These are phyloP conservation scores for Palythoa grandis DNA, from an alignment of 92 coral and sea anemone genomes.

Conservation along the genomic window DNA sequence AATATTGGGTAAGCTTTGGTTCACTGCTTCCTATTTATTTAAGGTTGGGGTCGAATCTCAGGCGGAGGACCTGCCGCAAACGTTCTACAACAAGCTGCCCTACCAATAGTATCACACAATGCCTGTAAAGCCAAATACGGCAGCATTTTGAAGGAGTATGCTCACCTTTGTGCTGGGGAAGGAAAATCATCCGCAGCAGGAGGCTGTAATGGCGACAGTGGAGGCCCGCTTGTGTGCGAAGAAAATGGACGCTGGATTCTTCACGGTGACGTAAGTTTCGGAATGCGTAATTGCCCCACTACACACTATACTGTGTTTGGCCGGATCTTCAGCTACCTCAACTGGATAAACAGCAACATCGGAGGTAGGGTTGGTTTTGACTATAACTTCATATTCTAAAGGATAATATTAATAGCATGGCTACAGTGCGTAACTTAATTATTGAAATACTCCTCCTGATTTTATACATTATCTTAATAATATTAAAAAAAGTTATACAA, in stretches of 20 bases:
- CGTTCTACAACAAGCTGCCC: constrained; percentile 9
- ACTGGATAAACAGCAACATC: too few species aligned
- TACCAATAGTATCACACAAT: background rate
- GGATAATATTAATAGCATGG: too few species aligned
- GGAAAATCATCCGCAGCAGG: constrained; percentile 16
- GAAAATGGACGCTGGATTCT: constrained; percentile 33
- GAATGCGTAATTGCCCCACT: constrained; percentile 21
- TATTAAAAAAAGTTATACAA: too few species aligned
- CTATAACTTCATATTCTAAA: too few species aligned
- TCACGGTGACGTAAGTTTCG: constrained; percentile 32
- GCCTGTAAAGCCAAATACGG: constrained; percentile 36
- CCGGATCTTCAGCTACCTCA: constrained; percentile 6
- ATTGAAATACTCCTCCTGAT: too few species aligned
- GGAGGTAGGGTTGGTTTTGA: too few species aligned
- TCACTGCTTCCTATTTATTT: background rate
- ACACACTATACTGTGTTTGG: constrained; percentile 33
- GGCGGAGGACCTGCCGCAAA: constrained; percentile 34
- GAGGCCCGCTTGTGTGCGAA: constrained; percentile 28
- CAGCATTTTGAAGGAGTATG: background rate
- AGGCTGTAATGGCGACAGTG: constrained; percentile 36
- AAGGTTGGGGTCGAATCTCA: constrained; percentile 38
- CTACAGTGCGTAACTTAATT: too few species aligned
- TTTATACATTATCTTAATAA: too few species aligned
- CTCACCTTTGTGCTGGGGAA: constrained; percentile 35
- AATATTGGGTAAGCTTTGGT: too few species aligned